These are phyloP conservation scores for Sinodicranocentrus sp. DNA, from an alignment of 2,888 invertebrate genomes.

Conservation along the genomic window DNA sequence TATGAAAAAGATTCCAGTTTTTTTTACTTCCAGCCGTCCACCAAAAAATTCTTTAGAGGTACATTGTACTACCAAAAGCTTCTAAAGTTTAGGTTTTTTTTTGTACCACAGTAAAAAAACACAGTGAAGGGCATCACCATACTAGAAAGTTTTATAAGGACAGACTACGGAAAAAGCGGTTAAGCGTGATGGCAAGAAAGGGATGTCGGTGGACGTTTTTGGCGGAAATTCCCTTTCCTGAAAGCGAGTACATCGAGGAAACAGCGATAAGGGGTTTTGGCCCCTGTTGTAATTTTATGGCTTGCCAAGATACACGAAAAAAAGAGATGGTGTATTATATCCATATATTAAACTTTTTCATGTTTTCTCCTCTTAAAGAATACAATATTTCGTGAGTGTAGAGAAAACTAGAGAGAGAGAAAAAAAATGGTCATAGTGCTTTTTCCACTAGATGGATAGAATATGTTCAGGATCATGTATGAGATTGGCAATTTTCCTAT, in stretches of 20 bases:
- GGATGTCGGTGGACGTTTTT: constrained; percentile 69
- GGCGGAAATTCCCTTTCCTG: constrained; percentile 69
- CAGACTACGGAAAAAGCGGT: constrained; percentile 67
- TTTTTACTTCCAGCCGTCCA: too few species aligned
- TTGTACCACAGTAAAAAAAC: too few species aligned
- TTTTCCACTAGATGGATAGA: not conserved
- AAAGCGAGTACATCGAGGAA: constrained; percentile 69
- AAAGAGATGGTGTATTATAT: not conserved
- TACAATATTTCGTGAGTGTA: too few species aligned
- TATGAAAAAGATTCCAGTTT: too few species aligned
- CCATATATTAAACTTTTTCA: too few species aligned
- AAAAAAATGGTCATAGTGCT: too few species aligned
- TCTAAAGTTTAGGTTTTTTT: too few species aligned
- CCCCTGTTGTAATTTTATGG: constrained; percentile 69
- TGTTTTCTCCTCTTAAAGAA: too few species aligned
- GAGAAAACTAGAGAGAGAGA: not conserved
- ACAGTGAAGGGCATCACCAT: too few species aligned
- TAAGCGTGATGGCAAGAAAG: constrained; percentile 70
- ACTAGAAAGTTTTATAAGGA: constrained; percentile 20
- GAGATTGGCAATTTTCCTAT: constrained; percentile 22
- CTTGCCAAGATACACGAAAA: constrained; percentile 49
- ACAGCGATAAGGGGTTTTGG: constrained; percentile 69
- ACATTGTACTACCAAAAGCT: too few species aligned
- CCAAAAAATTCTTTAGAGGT: too few species aligned
- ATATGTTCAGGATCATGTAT: not conserved